Conservation (phyloP, 2,113 vertebrate genomes). For the Mustela lutreola region DNA sequence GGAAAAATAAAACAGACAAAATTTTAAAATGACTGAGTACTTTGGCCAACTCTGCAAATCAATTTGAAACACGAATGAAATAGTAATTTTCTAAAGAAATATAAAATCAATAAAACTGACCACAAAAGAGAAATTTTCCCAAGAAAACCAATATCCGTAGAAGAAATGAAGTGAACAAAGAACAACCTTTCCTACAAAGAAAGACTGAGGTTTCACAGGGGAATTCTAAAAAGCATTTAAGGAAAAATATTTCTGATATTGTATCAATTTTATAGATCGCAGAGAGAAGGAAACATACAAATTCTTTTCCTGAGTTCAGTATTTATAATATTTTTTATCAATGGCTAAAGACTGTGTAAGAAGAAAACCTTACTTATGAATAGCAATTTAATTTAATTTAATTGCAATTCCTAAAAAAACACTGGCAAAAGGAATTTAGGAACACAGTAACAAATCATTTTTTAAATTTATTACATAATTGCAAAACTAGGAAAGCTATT, state of each 20-base stretch:
- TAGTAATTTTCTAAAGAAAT: background rate
- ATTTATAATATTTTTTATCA: background rate
- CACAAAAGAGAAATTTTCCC: background rate
- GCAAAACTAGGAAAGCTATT: background rate
- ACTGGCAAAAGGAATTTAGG: background rate
- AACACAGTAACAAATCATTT: background rate
- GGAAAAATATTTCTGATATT: background rate
- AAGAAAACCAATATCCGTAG: background rate
- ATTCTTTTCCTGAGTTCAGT: background rate
- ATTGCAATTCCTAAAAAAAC: background rate
- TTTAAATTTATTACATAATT: conserved; percentile 36
- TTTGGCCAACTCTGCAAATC: background rate
- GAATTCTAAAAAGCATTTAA: background rate
- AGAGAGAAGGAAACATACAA: background rate
- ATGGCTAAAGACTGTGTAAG: background rate
- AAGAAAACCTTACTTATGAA: background rate
- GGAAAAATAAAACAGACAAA: background rate
- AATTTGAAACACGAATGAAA: background rate
- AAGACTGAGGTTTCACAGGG: background rate
- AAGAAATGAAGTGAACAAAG: background rate
- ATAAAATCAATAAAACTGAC: background rate
- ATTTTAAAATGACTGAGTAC: background rate
- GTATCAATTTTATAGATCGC: background rate
- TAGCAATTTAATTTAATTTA: background rate
- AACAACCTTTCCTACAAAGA: background rate